Evolutionary conservation across 2,113 vertebrate genomes (phyloP).

Genomic region (Corvus moneduloides): DNA sequence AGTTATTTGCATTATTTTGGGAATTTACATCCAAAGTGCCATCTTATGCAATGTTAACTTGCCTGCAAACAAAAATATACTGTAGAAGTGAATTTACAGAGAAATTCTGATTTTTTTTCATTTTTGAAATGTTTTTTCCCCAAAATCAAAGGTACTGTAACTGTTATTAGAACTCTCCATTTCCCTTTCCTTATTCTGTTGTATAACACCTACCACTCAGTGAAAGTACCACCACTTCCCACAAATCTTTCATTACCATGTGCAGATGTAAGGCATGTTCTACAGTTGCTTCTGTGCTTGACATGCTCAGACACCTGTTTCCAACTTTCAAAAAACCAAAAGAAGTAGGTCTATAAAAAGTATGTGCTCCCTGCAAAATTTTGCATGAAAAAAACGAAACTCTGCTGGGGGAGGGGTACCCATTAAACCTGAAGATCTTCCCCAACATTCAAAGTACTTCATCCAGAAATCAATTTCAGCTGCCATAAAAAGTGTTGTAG

Average conservation of each 20-base stretch:
- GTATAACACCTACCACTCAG: not conserved
- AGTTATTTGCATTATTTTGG: not conserved
- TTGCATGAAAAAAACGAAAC: not conserved
- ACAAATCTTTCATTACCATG: not conserved
- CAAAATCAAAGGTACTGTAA: not conserved
- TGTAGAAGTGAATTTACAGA: not conserved
- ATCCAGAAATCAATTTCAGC: constrained; percentile 31
- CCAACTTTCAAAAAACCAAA: not conserved
- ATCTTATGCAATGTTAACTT: not conserved
- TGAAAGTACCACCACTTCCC: not conserved
- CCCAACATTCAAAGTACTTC: not conserved
- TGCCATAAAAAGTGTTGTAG: not conserved
- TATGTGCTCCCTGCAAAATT: not conserved
- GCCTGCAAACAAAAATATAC: not conserved
- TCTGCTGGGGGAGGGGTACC: not conserved
- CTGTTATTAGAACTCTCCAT: not conserved
- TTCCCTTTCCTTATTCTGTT: not conserved
- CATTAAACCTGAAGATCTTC: not conserved
- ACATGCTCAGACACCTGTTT: not conserved
- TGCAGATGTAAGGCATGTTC: not conserved
- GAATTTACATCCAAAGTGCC: not conserved
- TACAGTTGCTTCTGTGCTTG: not conserved
- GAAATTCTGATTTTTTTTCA: accelerated
- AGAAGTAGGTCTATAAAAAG: not conserved
- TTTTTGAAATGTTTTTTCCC: not conserved